phyloP scores from a whole-genome alignment of 1,140 invertebrate species.

The Marisa cornuarietis region DNA sequence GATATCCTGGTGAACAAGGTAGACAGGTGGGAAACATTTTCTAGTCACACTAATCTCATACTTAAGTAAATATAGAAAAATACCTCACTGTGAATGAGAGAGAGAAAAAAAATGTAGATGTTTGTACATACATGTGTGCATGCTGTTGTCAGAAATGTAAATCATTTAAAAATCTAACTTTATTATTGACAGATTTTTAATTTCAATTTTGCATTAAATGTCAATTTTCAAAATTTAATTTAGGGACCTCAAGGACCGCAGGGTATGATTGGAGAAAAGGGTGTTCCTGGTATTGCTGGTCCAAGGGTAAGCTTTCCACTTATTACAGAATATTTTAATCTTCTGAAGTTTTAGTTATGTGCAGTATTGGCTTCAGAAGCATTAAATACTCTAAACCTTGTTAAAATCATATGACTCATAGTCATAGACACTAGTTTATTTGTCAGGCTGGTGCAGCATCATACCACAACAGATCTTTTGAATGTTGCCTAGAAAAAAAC shows the following conservation, averaged over 20 bases:
- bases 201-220: too few species aligned
- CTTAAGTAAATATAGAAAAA: too few species aligned
- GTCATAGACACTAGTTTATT: too few species aligned
- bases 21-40: constrained; percentile 14
- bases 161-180: neutral
- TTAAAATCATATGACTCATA: too few species aligned
- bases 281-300: constrained; percentile 61
- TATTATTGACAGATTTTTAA: neutral
- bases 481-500: too few species aligned
- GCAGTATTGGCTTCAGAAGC: too few species aligned
- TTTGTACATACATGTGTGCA: neutral
- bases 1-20: constrained; percentile 23
- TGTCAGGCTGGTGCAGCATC: too few species aligned
- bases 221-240: constrained; percentile 12
- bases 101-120: neutral
- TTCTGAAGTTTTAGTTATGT: too few species aligned
- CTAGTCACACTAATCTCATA: too few species aligned
- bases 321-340: neutral
- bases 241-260: constrained; percentile 54
- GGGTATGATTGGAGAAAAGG: constrained; percentile 63
- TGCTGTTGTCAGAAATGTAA: neutral
- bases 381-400: too few species aligned
- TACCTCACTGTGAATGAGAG: neutral
- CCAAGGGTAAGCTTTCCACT: constrained; percentile 53
- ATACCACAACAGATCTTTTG: too few species aligned